Evolutionary conservation across 2,888 invertebrate genomes (phyloP), one percentile per base, ranked within the genome.

Genomic region (Cerceris rybyensis): DNA sequence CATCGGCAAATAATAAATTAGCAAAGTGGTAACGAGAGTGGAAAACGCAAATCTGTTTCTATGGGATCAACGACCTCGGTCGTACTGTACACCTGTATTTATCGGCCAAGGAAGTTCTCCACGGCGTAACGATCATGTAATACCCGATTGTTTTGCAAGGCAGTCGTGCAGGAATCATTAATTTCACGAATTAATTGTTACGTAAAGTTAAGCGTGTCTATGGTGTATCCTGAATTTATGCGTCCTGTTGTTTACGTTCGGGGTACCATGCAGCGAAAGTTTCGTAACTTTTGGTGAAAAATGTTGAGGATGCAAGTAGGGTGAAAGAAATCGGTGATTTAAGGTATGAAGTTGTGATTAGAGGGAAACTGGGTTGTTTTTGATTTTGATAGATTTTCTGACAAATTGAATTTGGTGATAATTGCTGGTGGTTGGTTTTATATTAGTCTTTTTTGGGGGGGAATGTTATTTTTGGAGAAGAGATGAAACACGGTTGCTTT

Each of bases 71-170:
- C 73, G 81, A 81, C 76, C 76, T 68, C 63, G 6, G 9, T 50
- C 52, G 55, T 28, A 28, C 28, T 28, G 70, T 67, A 61, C 66
- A 59, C 58, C 70, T 74, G 69, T 57, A 41, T 68, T 79, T 73
- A 60, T 54, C 71, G 71, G 49, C 43, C 69, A 59, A 69, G 75
- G 78, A 83, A 75, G 74, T 73, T 73, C 73, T 59, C 57, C 28
- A 55, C 69, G 68, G 70, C 70, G 84, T 71, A 78, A 78, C 80
- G 77, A 77, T 82, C 80, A 70, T 80, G 80, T 84, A 84, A 84
- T 75, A 72, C 63, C 71, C 58, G 80, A 84, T 82, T 78, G 75
- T 84, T 70, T 70, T 66, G 60, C 55, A 55, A 57, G 70, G 70
- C 71, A 61, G 67, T 75, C 64, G 67, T 65, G 58, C 79, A 70